Evolutionary conservation across 1,140 invertebrate genomes (phyloP), one percentile per base, ranked within the genome.

Genomic region (Drosophila persimilis): DNA sequence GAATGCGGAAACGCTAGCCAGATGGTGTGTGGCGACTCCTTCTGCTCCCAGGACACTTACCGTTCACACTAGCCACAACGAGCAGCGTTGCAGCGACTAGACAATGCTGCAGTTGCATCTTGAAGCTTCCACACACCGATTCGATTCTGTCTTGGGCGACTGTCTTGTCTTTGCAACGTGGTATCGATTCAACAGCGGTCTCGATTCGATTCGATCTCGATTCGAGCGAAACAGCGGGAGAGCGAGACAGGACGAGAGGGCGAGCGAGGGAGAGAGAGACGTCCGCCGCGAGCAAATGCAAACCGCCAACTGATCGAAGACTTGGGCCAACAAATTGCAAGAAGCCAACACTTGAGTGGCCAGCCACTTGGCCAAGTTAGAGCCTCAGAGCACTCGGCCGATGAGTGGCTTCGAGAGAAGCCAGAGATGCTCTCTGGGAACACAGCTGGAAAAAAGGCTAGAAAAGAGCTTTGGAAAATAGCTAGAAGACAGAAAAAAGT

Each of bases 241-340:
- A 20, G 52, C 46, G 43, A 46, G 43, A 46, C 46, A 47, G 50
- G 50, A 43, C 44, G 45, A 20, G 43, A 51, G 46, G 46, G 17
- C 56, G 50, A 52, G 54, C 31, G 17, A 50, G 26, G 56, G 66
- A 59, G 58, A 73, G 47, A 61, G 65, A 67, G 57, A 83, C 83
- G 84, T 88, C 78, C 64, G 75, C 83, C 76, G 71, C 84, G 71
- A 79, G 75, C 84, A 73, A 88, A 77, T 88, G 84, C 83, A 88
- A 88, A 88, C 79, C 84, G 84, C 67, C 75, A 88, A 88, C 83
- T 88, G 83, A 88, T 79, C 79, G 56, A 80, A 71, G 60, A 52
- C 52, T 43, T 52, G 35, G 59, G 35, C 74, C 59, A 74, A 88
- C 81, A 85, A 85, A 85, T 81, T 81, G 83, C 77, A 86, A 86